A percentile compares a stretch with the other conserved stretches of the same genome.
Evolutionary conservation across 2,113 vertebrate species (phyloP).

Genomic region (Girardinichthys multiradiatus): DNA sequence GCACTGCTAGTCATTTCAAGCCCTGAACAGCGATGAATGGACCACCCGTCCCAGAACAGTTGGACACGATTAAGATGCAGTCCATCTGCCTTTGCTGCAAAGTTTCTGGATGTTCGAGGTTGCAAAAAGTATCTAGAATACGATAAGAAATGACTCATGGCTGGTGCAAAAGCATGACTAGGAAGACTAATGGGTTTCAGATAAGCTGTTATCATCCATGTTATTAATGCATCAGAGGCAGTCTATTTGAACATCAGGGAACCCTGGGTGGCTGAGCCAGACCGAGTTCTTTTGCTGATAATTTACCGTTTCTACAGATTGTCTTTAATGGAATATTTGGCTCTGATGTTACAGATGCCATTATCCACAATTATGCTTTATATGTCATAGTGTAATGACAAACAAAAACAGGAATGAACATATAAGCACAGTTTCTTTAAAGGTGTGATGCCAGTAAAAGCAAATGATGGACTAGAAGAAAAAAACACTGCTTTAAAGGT

Average conservation of each 20-base stretch:
- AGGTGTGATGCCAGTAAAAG: conserved; percentile 25
- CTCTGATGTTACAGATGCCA: conserved; percentile 56
- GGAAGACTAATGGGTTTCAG: conserved; percentile 63
- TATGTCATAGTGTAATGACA: conserved; percentile 41
- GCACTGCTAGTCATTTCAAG: conserved; percentile 37
- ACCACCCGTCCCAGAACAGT: conserved; percentile 33
- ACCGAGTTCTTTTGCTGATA: conserved; percentile 31
- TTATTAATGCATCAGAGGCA: conserved; percentile 46
- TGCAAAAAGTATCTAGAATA: conserved; percentile 25
- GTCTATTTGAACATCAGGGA: conserved; percentile 50
- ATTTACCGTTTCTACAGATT: conserved; percentile 49
- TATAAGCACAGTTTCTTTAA: conserved; percentile 18
- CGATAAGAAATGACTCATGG: conserved; percentile 40
- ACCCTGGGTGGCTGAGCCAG: conserved; percentile 23
- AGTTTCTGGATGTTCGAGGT: conserved; percentile 28
- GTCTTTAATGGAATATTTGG: conserved; percentile 73
- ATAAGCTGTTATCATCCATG: conserved; percentile 61
- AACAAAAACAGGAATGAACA: conserved; percentile 32
- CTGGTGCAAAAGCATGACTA: conserved; percentile 41
- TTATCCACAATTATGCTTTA: conserved; percentile 68
- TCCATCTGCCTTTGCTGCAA: conserved; percentile 34
- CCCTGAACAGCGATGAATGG: conserved; percentile 7
- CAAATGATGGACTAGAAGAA: neutral
- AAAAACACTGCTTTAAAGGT: neutral
- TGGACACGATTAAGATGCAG: conserved; percentile 33